A percentile compares a stretch with the other conserved stretches of the same genome.
These are phyloP conservation scores for Yponomeuta malinellus DNA, from an alignment of 2,888 invertebrate species.

Conservation along the genomic window DNA sequence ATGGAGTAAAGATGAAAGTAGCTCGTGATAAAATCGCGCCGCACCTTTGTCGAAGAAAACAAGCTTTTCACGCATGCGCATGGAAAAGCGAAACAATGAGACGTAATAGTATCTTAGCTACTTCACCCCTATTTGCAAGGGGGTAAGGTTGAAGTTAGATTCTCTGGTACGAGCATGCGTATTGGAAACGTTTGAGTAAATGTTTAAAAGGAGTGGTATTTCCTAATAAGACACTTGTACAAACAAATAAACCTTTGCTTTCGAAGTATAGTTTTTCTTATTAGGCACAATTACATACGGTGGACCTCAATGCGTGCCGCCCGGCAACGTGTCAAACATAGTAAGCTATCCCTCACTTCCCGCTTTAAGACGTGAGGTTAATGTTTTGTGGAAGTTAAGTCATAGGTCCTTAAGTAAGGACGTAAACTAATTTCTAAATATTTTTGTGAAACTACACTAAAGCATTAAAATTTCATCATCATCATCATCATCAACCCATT, in stretches of 20 bases:
- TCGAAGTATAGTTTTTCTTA: background rate
- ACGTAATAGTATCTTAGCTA: slow-evolving; percentile 31
- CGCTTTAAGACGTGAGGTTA: too few species aligned
- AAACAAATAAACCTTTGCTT: background rate
- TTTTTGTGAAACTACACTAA: too few species aligned
- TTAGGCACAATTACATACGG: background rate
- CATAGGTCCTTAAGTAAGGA: too few species aligned
- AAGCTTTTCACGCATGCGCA: slow-evolving; percentile 58
- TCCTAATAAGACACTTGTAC: background rate
- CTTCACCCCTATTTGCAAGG: slow-evolving; percentile 27
- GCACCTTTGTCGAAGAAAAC: slow-evolving; percentile 44
- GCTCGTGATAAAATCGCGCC: slow-evolving; percentile 33
- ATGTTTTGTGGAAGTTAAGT: too few species aligned
- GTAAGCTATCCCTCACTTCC: too few species aligned
- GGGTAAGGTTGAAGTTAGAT: slow-evolving; percentile 27
- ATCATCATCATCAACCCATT: too few species aligned
- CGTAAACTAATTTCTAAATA: too few species aligned
- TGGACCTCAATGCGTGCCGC: background rate
- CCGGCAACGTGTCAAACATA: too few species aligned
- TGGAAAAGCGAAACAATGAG: slow-evolving; percentile 37
- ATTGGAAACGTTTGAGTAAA: slow-evolving; percentile 35
- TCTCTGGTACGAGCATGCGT: slow-evolving; percentile 42
- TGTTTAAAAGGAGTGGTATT: slow-evolving; percentile 32
- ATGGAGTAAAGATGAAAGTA: slow-evolving; percentile 36
- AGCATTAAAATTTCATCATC: too few species aligned